These are phyloP conservation scores for Eupithecia centaureata DNA, from an alignment of 2,888 invertebrate genomes.

Conservation along the genomic window DNA sequence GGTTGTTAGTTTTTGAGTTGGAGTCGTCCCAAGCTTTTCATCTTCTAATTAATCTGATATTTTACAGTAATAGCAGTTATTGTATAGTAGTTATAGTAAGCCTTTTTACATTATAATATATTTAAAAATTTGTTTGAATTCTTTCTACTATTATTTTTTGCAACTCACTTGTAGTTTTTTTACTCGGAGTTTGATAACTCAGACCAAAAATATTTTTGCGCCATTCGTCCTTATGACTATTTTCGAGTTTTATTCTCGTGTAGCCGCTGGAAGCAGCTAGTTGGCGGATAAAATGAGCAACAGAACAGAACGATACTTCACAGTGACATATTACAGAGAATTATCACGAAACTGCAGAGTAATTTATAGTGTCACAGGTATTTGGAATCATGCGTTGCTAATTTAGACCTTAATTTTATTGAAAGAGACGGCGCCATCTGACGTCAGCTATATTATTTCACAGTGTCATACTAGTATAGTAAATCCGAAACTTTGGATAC, in stretches of 20 bases:
- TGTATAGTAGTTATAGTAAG: too few species aligned
- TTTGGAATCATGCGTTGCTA: slow-evolving; percentile 17
- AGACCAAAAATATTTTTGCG: background rate
- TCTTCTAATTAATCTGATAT: too few species aligned
- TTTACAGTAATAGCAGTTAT: too few species aligned
- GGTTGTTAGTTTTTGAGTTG: too few species aligned
- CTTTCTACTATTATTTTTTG: too few species aligned
- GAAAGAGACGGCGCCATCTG: background rate
- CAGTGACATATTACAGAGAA: slow-evolving; percentile 29
- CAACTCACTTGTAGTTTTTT: too few species aligned
- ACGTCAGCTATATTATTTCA: background rate
- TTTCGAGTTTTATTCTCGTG: background rate
- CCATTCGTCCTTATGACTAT: background rate
- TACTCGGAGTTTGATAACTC: too few species aligned
- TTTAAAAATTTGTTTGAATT: too few species aligned
- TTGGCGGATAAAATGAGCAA: slow-evolving; percentile 10
- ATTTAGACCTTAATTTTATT: background rate
- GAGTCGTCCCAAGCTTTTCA: too few species aligned
- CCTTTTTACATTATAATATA: too few species aligned
- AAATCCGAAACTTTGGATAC: too few species aligned
- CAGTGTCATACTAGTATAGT: too few species aligned
- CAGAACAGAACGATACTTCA: slow-evolving; percentile 21
- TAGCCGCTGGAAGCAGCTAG: background rate
- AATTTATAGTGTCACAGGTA: slow-evolving; percentile 29
- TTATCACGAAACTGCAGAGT: slow-evolving; percentile 22